A percentile compares a stretch with the other conserved stretches of the same genome.
Evolutionary conservation across 2,888 invertebrate genomes (phyloP).

Genomic region (Lithophane ornitopus): DNA sequence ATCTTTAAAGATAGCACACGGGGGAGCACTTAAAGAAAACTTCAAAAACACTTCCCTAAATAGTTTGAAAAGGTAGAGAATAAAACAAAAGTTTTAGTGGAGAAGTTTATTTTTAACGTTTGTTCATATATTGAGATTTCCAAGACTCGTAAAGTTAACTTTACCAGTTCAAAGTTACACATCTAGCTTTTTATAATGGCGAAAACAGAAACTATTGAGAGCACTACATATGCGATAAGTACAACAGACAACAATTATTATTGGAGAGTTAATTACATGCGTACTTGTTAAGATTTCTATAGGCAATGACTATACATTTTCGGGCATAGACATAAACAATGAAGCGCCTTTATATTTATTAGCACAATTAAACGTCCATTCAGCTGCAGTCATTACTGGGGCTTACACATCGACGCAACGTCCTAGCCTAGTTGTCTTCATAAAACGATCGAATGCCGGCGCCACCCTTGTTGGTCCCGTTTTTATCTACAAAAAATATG

Average conservation of each 20-base stretch:
- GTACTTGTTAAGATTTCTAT: constrained; percentile 51
- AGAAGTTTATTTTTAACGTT: constrained; percentile 63
- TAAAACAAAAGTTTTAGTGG: constrained; percentile 56
- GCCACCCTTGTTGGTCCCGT: constrained; percentile 84
- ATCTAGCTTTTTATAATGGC: constrained; percentile 59
- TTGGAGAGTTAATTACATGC: constrained; percentile 58
- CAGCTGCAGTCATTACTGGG: constrained; percentile 62
- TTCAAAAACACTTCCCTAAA: constrained; percentile 32
- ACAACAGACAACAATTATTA: constrained; percentile 59
- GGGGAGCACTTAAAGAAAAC: constrained; percentile 23
- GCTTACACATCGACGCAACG: constrained; percentile 60
- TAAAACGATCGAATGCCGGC: constrained; percentile 68
- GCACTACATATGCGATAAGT: constrained; percentile 61
- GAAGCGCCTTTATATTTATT: constrained; percentile 59
- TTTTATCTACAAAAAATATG: constrained; percentile 78
- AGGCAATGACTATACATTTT: constrained; percentile 57
- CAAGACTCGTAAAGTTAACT: constrained; percentile 44
- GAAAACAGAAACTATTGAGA: constrained; percentile 63
- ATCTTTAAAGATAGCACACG: constrained; percentile 12
- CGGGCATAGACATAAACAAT: constrained; percentile 54
- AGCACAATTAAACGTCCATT: constrained; percentile 47
- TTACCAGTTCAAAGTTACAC: constrained; percentile 56
- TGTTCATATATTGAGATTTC: constrained; percentile 56
- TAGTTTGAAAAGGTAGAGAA: constrained; percentile 33
- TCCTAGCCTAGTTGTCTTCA: constrained; percentile 62